These are phyloP conservation scores for Turritopsis rubra DNA, from an alignment of 30 jellyfish, hydroid and myxozoan species.

Conservation along the genomic window DNA sequence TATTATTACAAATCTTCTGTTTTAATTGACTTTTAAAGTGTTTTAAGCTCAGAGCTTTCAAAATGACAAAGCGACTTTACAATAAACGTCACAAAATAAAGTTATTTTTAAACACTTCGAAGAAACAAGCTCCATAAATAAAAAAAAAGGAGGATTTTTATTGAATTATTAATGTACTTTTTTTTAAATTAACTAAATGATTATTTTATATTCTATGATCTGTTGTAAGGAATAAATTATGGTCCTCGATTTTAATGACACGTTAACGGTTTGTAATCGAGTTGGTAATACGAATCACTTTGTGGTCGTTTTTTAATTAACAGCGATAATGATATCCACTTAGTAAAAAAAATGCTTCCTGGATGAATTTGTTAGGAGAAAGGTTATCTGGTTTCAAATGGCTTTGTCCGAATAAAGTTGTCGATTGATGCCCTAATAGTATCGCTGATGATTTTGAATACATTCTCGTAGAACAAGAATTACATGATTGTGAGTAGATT, in stretches of 20 bases:
- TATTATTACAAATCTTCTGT: not conserved
- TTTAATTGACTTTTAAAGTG: not conserved
- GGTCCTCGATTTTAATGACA: not conserved
- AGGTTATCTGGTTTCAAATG: too few relatives aligned
- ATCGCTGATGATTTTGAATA: too few relatives aligned
- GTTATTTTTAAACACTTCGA: not conserved
- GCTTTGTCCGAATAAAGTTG: too few relatives aligned
- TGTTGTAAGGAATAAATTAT: not conserved
- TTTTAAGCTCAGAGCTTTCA: not conserved
- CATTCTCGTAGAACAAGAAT: too few relatives aligned
- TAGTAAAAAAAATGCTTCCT: too few relatives aligned
- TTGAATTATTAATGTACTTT: not conserved
- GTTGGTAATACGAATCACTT: not conserved
- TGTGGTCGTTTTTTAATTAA: not conserved
- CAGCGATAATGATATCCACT: not conserved
- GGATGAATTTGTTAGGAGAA: not conserved
- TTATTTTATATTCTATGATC: not conserved
- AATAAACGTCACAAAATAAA: not conserved
- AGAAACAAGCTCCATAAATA: not conserved
- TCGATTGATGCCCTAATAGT: too few relatives aligned
- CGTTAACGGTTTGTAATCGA: not conserved
- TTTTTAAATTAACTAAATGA: not conserved
- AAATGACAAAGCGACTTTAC: not conserved
- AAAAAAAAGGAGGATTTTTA: too few relatives aligned
- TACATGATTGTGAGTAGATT: too few relatives aligned